Evolutionary conservation across 2,113 vertebrate genomes (phyloP).

Genomic region (Ploceus nigricollis): DNA sequence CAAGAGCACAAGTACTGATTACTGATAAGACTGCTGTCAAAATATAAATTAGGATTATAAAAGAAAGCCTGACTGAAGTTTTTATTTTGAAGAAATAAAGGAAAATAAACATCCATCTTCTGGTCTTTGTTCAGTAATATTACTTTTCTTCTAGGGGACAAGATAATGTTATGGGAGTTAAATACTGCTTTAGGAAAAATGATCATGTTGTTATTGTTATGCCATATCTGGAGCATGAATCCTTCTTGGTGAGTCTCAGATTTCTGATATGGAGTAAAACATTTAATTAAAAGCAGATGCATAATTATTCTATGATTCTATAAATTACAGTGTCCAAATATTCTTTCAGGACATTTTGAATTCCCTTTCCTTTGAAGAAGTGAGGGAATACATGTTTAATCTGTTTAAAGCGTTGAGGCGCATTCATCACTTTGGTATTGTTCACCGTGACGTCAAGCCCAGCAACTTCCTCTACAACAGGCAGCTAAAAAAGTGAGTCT

Average conservation of each 20-base stretch:
- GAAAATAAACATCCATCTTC: background rate
- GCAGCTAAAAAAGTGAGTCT: constrained; percentile 82
- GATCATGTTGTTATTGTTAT: constrained; percentile 97
- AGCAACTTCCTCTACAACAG: constrained; percentile 89
- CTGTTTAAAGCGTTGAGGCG: constrained; percentile 89
- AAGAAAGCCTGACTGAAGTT: background rate
- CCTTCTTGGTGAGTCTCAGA: constrained; percentile 84
- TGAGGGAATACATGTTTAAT: constrained; percentile 91
- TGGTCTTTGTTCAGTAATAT: background rate
- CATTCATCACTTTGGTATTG: constrained; percentile 94
- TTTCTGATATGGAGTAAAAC: background rate
- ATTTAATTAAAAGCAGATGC: constrained; percentile 22
- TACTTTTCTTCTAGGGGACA: constrained; percentile 81
- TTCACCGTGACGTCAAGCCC: constrained; percentile 96
- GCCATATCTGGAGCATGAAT: constrained; percentile 94
- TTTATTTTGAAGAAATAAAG: background rate
- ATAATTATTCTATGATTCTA: background rate
- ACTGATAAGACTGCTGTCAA: background rate
- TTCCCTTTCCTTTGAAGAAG: constrained; percentile 88
- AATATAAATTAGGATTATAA: background rate
- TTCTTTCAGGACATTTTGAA: constrained; percentile 87
- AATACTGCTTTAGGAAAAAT: constrained; percentile 93
- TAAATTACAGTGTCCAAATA: background rate
- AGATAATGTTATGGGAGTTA: constrained; percentile 96
- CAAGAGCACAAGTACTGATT: background rate